Evolutionary conservation across 2,113 vertebrate species (phyloP).

Genomic region (Calyptomena viridis): DNA sequence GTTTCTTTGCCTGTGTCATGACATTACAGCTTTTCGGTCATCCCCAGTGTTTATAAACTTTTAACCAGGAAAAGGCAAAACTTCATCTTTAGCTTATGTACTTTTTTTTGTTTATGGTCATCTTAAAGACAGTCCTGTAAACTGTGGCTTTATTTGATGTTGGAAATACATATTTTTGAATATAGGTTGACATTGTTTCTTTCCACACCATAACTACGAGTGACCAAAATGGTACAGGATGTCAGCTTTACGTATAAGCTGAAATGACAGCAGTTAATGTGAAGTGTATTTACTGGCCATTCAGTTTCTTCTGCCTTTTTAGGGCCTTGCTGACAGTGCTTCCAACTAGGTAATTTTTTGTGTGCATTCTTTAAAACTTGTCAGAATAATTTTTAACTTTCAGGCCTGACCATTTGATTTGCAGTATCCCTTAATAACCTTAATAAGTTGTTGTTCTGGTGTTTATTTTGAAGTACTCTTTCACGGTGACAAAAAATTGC

Average conservation of each 20-base stretch:
- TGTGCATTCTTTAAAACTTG: not conserved
- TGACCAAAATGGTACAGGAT: not conserved
- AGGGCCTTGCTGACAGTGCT: not conserved
- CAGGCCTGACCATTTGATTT: not conserved
- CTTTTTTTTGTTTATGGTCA: not conserved
- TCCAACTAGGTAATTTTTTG: not conserved
- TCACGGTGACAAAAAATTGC: not conserved
- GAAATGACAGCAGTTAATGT: not conserved
- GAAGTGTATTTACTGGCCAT: not conserved
- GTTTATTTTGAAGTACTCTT: not conserved
- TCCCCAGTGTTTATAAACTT: not conserved
- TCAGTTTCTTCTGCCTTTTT: not conserved
- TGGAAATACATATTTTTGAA: not conserved
- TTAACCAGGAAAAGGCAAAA: not conserved
- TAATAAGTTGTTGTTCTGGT: not conserved
- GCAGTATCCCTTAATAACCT: not conserved
- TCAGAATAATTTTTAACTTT: not conserved
- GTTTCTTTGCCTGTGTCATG: rapidly evolving
- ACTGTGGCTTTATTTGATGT: not conserved
- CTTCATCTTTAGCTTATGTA: not conserved
- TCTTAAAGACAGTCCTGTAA: not conserved
- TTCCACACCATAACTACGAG: not conserved
- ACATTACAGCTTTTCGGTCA: not conserved
- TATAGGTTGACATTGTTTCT: not conserved
- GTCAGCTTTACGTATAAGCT: not conserved